Conservation (phyloP, 2,797 vertebrate genomes). For the Crenuchus spilurus region DNA sequence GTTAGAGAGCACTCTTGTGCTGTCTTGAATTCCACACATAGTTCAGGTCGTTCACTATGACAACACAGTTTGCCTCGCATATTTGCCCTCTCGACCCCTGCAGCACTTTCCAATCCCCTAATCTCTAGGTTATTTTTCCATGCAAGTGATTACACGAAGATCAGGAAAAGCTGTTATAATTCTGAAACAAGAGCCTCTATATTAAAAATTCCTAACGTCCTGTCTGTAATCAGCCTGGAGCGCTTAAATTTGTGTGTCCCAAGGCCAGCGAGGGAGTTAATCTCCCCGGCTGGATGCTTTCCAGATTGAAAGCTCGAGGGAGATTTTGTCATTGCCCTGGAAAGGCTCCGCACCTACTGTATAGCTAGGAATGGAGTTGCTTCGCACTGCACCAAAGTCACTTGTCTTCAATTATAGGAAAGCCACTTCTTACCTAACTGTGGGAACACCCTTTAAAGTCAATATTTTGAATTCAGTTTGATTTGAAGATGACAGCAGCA, state of each 20-base stretch:
- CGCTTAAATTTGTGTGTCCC: constrained; percentile 56
- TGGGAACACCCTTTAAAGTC: not conserved
- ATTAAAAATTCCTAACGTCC: constrained; percentile 61
- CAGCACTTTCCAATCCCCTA: constrained; percentile 59
- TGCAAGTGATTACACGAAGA: constrained; percentile 47
- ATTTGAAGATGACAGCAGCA: not conserved
- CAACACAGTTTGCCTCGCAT: constrained; percentile 55
- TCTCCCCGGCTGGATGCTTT: constrained; percentile 63
- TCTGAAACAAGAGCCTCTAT: constrained; percentile 65
- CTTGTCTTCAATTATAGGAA: not conserved
- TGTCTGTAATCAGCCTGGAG: constrained; percentile 65
- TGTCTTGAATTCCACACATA: constrained; percentile 58
- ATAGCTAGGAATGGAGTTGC: not conserved
- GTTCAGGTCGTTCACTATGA: constrained; percentile 44
- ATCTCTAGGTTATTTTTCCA: constrained; percentile 61
- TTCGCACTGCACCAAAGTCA: not conserved
- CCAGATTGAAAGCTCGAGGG: constrained; percentile 65
- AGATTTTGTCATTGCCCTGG: constrained; percentile 55
- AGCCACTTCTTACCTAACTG: not conserved
- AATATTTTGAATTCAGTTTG: not conserved
- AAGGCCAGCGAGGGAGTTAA: constrained; percentile 60
- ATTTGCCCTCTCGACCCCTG: constrained; percentile 55
- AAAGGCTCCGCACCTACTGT: constrained; percentile 32
- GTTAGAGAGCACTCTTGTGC: constrained; percentile 23
- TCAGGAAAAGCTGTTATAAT: constrained; percentile 59